phyloP scores from a whole-genome alignment of 2,797 vertebrate species.

The Tadarida brasiliensis region DNA sequence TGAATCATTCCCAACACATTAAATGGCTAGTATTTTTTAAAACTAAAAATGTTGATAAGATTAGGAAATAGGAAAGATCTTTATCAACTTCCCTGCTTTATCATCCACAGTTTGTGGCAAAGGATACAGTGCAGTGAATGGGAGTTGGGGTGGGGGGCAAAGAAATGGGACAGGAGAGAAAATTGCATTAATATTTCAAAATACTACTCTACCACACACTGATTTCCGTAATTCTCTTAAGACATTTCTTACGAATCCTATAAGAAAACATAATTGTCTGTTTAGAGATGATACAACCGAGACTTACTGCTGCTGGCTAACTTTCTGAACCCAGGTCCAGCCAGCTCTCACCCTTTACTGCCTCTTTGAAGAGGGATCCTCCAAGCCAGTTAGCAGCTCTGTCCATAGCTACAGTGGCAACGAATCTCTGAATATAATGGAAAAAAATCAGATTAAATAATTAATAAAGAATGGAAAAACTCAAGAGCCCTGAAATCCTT shows the following conservation, averaged over 20 bases:
- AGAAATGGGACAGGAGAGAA: neutral
- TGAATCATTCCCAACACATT: neutral
- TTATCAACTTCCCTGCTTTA: neutral
- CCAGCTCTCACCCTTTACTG: neutral
- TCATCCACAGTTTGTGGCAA: neutral
- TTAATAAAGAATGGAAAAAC: neutral
- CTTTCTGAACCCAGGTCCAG: neutral
- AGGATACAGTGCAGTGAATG: neutral
- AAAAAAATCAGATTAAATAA: neutral
- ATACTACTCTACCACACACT: neutral
- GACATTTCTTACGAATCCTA: neutral
- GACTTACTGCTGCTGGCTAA: neutral
- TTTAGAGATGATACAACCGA: neutral
- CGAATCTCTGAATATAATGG: neutral
- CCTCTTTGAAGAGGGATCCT: neutral
- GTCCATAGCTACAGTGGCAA: rapidly evolving
- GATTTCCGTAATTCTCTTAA: neutral
- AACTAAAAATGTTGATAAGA: neutral
- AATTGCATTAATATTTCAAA: neutral
- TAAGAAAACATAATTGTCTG: neutral
- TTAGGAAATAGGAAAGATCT: neutral
- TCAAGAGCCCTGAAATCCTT: neutral
- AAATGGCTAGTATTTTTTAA: neutral
- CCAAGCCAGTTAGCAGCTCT: neutral
- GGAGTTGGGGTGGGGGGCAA: rapidly evolving